Evolutionary conservation across 2,797 vertebrate genomes (phyloP).

Genomic region (Myotis pilosus): DNA sequence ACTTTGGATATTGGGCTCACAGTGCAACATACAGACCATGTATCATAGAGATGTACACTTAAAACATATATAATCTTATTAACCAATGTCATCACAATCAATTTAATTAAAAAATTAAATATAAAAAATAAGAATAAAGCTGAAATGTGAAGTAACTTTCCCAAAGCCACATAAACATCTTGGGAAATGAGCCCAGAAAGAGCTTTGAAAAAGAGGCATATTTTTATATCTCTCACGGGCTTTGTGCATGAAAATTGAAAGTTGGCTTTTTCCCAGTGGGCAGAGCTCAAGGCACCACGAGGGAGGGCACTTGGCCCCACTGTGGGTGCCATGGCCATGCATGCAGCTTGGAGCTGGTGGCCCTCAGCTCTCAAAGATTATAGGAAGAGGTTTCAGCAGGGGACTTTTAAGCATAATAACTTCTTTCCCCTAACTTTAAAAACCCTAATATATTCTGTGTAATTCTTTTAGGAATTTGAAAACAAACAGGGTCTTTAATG

Average conservation of each 20-base stretch:
- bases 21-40: not conserved
- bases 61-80: not conserved
- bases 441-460: not conserved
- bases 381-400: not conserved
- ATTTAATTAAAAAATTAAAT: not conserved
- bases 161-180: not conserved
- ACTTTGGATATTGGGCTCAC: not conserved
- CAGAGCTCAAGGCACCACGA: too few species aligned
- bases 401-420: not conserved
- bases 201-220: not conserved
- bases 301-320: accelerated
- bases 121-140: not conserved
- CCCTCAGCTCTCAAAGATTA: not conserved
- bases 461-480: slow-evolving; percentile 8
- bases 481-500: not conserved
- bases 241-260: not conserved
- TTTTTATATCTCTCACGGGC: not conserved
- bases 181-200: too few species aligned
- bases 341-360: not conserved
- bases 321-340: too few species aligned
- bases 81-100: not conserved
- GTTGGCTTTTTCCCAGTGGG: not conserved
- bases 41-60: not conserved
- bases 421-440: slow-evolving; percentile 29
- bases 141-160: not conserved